Percentiles rank a stretch among this genome's conserved stretches.
phyloP scores from a whole-genome alignment of 2,797 vertebrate species.

The Rhodeus uyekii region DNA sequence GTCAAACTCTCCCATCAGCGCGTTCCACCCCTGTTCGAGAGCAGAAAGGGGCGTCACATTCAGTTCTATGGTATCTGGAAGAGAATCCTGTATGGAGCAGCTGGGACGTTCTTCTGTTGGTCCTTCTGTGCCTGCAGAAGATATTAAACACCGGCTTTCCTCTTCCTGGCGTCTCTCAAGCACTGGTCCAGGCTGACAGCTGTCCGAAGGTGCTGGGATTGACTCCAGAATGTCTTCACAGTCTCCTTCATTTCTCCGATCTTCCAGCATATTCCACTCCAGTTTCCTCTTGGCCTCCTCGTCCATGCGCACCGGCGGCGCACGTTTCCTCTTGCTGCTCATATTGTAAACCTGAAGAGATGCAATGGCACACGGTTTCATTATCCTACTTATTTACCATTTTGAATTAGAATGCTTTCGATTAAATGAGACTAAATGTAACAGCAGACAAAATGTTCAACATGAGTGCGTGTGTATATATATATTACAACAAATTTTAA shows the following conservation, averaged over 20 bases:
- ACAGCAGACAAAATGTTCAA: no score
- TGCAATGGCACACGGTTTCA: background rate
- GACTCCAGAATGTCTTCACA: conserved; percentile 59
- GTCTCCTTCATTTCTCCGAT: conserved; percentile 76
- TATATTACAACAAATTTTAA: no score
- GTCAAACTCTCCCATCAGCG: conserved; percentile 84
- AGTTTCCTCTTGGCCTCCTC: conserved; percentile 86
- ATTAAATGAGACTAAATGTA: background rate
- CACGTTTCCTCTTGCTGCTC: conserved; percentile 90
- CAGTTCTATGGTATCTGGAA: conserved; percentile 73
- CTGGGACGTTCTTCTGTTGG: conserved; percentile 68
- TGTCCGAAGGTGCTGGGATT: conserved; percentile 63
- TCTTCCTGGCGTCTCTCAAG: background rate
- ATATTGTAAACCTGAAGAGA: conserved; percentile 70
- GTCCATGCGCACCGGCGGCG: conserved; percentile 85
- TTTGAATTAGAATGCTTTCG: background rate
- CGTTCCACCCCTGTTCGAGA: conserved; percentile 79
- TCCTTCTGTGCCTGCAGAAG: conserved; percentile 58
- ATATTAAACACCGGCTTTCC: background rate
- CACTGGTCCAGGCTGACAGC: conserved; percentile 8
- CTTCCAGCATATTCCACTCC: conserved; percentile 95
- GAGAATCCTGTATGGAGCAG: conserved; percentile 60
- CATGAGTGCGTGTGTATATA: no score
- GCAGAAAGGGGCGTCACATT: conserved; percentile 67
- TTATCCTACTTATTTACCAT: background rate